phyloP scores from a whole-genome alignment of 2,113 vertebrate genomes.

The Erythrolamprus reginae region DNA sequence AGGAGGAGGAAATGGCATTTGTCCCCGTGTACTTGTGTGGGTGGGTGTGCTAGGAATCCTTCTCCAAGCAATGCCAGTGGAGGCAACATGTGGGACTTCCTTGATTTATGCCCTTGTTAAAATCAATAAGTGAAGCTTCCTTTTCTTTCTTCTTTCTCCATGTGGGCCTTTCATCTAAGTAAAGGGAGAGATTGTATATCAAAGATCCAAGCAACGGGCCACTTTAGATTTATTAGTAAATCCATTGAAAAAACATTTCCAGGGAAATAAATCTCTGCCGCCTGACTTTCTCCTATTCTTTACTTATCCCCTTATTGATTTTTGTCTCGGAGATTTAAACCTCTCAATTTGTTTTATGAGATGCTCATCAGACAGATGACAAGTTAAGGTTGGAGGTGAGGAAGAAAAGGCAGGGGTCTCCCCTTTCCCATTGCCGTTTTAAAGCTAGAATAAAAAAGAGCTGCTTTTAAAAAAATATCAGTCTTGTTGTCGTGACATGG shows the following conservation, averaged over 20 bases:
- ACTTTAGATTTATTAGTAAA: constrained; percentile 66
- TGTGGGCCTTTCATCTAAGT: constrained; percentile 49
- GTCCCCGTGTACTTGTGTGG: background rate
- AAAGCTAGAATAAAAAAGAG: constrained; percentile 62
- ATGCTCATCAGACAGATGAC: constrained; percentile 52
- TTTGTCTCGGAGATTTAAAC: constrained; percentile 64
- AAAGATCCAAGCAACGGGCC: constrained; percentile 49
- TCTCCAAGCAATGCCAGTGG: constrained; percentile 41
- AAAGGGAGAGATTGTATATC: constrained; percentile 51
- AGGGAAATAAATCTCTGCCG: constrained; percentile 68
- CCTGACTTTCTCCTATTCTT: constrained; percentile 62
- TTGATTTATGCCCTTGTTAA: background rate
- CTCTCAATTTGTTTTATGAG: constrained; percentile 67
- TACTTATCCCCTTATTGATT: constrained; percentile 65
- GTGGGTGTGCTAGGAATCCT: constrained; percentile 29
- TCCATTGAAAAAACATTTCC: constrained; percentile 64
- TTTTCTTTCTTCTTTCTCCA: constrained; percentile 52
- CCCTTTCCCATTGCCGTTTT: constrained; percentile 55
- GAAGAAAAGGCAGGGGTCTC: background rate
- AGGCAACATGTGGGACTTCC: constrained; percentile 22
- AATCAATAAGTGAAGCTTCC: constrained; percentile 14
- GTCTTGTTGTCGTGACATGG: constrained; percentile 45
- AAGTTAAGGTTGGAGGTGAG: constrained; percentile 13
- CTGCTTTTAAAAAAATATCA: constrained; percentile 58
- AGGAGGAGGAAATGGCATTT: constrained; percentile 16